These are phyloP conservation scores for Megaceryle torquata DNA, from an alignment of 2,113 vertebrate genomes.

Conservation along the genomic window DNA sequence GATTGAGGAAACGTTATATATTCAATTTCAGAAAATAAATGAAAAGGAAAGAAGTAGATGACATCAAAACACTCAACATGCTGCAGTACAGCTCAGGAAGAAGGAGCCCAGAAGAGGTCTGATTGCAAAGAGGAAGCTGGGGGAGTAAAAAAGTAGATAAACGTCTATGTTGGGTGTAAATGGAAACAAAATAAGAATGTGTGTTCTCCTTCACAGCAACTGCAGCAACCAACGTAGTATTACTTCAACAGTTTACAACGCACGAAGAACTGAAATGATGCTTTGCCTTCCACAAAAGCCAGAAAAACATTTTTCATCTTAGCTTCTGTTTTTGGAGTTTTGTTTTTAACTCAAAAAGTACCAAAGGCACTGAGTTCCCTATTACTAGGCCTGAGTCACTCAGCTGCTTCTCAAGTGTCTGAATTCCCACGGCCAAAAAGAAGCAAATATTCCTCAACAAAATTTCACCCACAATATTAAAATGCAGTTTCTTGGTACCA, in stretches of 20 bases:
- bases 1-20: background rate
- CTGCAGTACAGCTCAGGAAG: background rate
- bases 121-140: background rate
- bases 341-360: background rate
- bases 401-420: background rate
- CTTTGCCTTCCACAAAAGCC: background rate
- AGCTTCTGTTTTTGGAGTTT: background rate
- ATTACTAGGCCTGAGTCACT: background rate
- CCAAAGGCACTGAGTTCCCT: background rate
- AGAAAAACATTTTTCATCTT: background rate
- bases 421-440: background rate
- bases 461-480: background rate
- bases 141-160: background rate
- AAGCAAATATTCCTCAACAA: background rate
- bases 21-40: background rate
- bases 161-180: background rate
- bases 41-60: background rate
- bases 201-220: background rate
- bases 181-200: background rate
- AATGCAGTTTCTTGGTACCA: background rate
- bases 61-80: background rate
- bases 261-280: background rate
- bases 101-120: background rate
- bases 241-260: background rate
- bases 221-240: background rate